Evolutionary conservation across 2,113 vertebrate genomes (phyloP).

Genomic region (Myotis davidii): DNA sequence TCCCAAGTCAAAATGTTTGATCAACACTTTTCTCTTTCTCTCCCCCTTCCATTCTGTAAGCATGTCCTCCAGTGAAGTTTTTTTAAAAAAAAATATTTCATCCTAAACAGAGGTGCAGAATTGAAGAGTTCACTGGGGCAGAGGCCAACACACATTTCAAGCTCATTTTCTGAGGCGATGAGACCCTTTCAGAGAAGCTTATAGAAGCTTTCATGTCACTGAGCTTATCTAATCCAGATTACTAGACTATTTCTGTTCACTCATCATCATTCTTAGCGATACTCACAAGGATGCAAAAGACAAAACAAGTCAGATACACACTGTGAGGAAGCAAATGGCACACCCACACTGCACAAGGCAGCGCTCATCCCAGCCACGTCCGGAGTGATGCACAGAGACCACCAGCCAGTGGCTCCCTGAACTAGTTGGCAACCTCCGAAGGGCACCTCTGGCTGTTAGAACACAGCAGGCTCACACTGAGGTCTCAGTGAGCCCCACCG

Average conservation of each 20-base stretch:
- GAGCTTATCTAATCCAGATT: not conserved
- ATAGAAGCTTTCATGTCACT: fast-evolving
- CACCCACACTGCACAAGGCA: fast-evolving
- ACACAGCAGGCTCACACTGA: fast-evolving
- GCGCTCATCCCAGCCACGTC: not conserved
- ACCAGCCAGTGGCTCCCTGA: not conserved
- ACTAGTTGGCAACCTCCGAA: not conserved
- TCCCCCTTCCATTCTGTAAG: not conserved
- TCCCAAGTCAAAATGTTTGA: not conserved
- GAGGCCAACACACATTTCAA: not conserved
- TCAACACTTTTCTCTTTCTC: not conserved
- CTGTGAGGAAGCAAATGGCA: not conserved
- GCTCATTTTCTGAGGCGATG: not conserved
- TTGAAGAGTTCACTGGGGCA: not conserved
- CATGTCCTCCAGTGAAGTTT: not conserved
- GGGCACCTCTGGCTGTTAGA: not conserved
- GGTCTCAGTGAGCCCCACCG: not conserved
- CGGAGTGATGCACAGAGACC: fast-evolving
- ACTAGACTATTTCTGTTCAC: not conserved
- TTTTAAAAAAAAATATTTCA: not conserved
- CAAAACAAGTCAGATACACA: not conserved
- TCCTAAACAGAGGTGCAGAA: not conserved
- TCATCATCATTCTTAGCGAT: not conserved
- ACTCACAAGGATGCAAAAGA: not conserved
- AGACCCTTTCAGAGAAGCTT: not conserved